These are phyloP conservation scores for Listronotus bonariensis DNA, from an alignment of 1,140 invertebrate species.

Conservation along the genomic window DNA sequence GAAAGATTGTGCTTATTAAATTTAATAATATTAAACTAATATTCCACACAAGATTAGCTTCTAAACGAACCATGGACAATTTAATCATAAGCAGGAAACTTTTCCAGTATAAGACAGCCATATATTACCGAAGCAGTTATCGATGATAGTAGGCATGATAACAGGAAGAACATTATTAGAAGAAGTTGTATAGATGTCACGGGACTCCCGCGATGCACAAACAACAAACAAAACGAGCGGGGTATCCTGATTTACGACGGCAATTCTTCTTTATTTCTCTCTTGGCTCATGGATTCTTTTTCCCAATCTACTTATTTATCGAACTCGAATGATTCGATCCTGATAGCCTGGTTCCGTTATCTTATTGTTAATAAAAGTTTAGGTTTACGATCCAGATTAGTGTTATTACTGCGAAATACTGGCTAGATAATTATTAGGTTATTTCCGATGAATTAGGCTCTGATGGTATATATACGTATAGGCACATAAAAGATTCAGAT, in stretches of 20 bases:
- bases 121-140: conserved; percentile 36
- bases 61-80: conserved; percentile 25
- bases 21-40: no score
- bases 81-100: conserved; percentile 32
- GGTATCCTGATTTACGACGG: conserved; percentile 47
- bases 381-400: conserved; percentile 19
- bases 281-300: conserved; percentile 45
- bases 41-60: conserved; percentile 18
- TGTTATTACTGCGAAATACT: conserved; percentile 22
- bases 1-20: no score
- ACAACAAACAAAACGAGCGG: conserved; percentile 43
- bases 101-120: conserved; percentile 14
- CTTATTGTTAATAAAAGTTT: conserved; percentile 40
- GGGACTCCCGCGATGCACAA: conserved; percentile 37
- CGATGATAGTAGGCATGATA: conserved; percentile 40
- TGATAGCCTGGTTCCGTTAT: conserved; percentile 39
- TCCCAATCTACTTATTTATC: conserved; percentile 52
- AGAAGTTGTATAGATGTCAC: conserved; percentile 40
- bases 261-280: conserved; percentile 55
- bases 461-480: no score
- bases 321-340: conserved; percentile 46
- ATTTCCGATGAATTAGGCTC: conserved; percentile 14
- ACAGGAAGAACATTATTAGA: conserved; percentile 43
- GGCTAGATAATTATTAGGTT: conserved; percentile 29
- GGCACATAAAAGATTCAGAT: no score